Percentiles rank a stretch among this genome's conserved stretches.
These are phyloP conservation scores for Caenorhabditis sp. DNA, from an alignment of 2,888 invertebrate genomes.

Conservation along the genomic window DNA sequence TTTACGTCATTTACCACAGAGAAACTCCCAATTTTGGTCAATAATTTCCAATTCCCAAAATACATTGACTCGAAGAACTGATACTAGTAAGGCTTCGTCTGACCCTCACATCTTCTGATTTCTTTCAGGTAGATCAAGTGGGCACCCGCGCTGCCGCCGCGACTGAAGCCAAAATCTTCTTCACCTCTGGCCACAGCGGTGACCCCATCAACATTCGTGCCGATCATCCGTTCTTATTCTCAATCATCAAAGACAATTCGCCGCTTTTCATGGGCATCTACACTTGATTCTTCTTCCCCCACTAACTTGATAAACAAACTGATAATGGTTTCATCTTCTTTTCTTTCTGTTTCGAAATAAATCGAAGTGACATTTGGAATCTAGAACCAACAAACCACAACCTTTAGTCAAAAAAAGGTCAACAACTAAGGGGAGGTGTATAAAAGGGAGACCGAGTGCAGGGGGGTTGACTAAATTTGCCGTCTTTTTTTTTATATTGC, in stretches of 20 bases:
- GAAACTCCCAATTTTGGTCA: too few relatives aligned
- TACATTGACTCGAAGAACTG: too few relatives aligned
- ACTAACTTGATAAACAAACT: neutral
- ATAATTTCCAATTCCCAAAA: too few relatives aligned
- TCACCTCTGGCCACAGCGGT: neutral
- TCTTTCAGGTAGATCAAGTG: conserved; percentile 73
- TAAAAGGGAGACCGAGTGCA: neutral
- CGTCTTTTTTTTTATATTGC: conserved; percentile 9
- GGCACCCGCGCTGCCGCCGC: conserved; percentile 77
- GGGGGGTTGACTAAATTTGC: neutral
- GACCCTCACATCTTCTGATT: neutral
- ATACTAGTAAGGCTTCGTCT: too few relatives aligned
- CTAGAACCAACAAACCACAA: neutral
- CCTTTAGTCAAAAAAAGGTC: neutral
- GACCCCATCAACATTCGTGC: conserved; percentile 64
- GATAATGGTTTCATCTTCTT: conserved; percentile 6
- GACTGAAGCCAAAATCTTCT: conserved; percentile 66
- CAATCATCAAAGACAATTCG: conserved; percentile 61
- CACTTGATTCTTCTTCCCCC: conserved; percentile 24
- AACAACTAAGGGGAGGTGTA: neutral
- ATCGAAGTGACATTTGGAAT: conserved; percentile 8
- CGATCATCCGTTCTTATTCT: conserved; percentile 76
- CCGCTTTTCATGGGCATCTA: conserved; percentile 63
- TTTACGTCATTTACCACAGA: too few relatives aligned
- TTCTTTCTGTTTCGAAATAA: conserved; percentile 18